Percentiles rank a stretch among this genome's conserved stretches.
Evolutionary conservation across 2,888 invertebrate genomes (phyloP).

Genomic region (Digitonthophagus gazella): DNA sequence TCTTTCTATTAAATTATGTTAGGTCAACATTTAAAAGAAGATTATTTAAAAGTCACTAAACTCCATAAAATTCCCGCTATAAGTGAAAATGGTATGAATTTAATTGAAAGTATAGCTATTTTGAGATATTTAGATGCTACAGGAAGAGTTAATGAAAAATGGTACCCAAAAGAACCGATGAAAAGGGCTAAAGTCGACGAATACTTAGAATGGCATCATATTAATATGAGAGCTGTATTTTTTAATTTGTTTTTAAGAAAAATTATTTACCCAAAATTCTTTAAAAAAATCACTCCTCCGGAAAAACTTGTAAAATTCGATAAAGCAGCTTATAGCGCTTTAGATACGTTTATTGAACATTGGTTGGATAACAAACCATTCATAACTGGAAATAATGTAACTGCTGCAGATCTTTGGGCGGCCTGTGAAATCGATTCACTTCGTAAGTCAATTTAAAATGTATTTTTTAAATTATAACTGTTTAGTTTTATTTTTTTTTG

Average conservation of each 20-base stretch:
- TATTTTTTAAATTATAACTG: background rate
- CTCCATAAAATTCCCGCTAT: conserved; percentile 59
- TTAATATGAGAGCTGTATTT: conserved; percentile 60
- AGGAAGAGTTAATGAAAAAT: conserved; percentile 56
- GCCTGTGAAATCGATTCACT: conserved; percentile 76
- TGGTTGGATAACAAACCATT: conserved; percentile 54
- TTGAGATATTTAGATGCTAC: conserved; percentile 64
- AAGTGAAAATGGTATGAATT: conserved; percentile 56
- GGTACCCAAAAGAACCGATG: conserved; percentile 65
- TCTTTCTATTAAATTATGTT: conserved; percentile 9
- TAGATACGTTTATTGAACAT: conserved; percentile 57
- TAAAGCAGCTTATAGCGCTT: conserved; percentile 54
- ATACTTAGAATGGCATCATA: conserved; percentile 75
- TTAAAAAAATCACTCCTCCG: conserved; percentile 50
- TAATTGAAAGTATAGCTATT: conserved; percentile 69
- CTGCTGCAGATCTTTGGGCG: conserved; percentile 71
- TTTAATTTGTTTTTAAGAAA: conserved; percentile 59
- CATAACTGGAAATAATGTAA: conserved; percentile 60
- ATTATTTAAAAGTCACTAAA: conserved; percentile 53
- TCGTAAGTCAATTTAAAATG: conserved; percentile 49
- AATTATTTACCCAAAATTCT: conserved; percentile 54
- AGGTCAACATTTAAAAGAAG: conserved; percentile 55
- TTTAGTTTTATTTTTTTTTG: background rate
- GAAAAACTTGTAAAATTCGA: conserved; percentile 49
- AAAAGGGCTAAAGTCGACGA: conserved; percentile 67